Evolutionary conservation across 1,140 invertebrate genomes (phyloP).

Genomic region (Pogonomyrmex barbatus): DNA sequence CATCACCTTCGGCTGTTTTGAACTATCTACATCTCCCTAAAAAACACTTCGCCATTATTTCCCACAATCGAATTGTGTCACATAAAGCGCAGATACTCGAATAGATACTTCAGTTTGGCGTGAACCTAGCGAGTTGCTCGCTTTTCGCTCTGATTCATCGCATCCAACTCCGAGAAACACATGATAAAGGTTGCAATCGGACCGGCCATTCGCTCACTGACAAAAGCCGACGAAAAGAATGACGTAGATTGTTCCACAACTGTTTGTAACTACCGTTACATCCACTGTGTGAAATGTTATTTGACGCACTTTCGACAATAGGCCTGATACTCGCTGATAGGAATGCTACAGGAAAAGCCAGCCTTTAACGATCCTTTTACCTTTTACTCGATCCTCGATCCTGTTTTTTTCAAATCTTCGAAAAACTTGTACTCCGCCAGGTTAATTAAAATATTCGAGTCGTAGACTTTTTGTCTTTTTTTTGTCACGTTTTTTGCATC

Average conservation of each 20-base stretch:
- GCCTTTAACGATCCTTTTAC: background rate
- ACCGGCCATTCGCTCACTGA: constrained; percentile 56
- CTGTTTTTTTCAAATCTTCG: background rate
- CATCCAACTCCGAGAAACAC: constrained; percentile 69
- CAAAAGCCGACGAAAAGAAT: constrained; percentile 60
- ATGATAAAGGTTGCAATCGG: constrained; percentile 68
- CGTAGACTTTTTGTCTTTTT: background rate
- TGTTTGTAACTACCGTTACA: constrained; percentile 4
- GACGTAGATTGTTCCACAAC: constrained; percentile 46
- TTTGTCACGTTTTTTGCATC: background rate
- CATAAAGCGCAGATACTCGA: constrained; percentile 41
- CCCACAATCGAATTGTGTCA: constrained; percentile 43
- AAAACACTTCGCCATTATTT: constrained; percentile 38
- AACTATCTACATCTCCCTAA: background rate
- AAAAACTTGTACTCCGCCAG: background rate
- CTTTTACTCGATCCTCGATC: background rate
- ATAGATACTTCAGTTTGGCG: constrained; percentile 47
- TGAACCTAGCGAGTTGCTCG: constrained; percentile 47
- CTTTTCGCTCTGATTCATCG: constrained; percentile 58
- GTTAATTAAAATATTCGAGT: constrained; percentile 1
- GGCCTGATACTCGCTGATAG: background rate
- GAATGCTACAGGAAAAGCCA: background rate
- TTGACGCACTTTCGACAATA: background rate
- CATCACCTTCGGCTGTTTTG: background rate
- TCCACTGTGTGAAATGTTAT: background rate